These are phyloP conservation scores for Piprites chloris DNA, from an alignment of 2,113 vertebrate species.

Conservation along the genomic window DNA sequence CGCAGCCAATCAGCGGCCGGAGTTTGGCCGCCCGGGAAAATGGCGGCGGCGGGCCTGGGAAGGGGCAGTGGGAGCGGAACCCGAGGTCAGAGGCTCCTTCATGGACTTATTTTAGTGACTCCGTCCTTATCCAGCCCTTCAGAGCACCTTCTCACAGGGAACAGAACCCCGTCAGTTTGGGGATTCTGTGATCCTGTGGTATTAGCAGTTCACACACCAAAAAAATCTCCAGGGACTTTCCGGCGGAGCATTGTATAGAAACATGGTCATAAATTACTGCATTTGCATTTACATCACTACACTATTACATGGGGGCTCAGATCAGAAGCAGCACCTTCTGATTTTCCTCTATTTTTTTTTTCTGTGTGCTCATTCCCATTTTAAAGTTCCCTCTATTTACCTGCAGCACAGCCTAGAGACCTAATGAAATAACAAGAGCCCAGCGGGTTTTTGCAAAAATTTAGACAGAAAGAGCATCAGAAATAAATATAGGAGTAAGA, in stretches of 20 bases:
- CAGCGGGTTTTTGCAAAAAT: not conserved
- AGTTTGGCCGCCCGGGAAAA: accelerated
- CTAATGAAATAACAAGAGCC: not conserved
- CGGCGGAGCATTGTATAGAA: not conserved
- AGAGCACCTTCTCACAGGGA: not conserved
- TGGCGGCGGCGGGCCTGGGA: not conserved
- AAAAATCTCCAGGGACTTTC: not conserved
- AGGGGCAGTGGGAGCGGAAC: not conserved
- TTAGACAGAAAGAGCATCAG: not conserved
- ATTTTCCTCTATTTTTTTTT: not conserved
- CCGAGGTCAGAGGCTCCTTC: not conserved
- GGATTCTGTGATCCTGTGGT: not conserved
- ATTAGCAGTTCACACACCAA: too few relatives aligned
- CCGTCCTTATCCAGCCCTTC: not conserved
- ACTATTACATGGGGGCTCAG: not conserved
- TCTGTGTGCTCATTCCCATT: not conserved
- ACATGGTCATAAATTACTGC: not conserved
- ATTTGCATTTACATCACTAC: too few relatives aligned
- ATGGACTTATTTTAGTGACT: not conserved
- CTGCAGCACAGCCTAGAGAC: not conserved
- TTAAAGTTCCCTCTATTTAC: not conserved
- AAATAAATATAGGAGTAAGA: not conserved
- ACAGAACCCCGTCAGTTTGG: not conserved
- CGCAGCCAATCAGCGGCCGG: not conserved
- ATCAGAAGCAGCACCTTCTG: not conserved